Evolutionary conservation across 2,113 vertebrate species (phyloP).

Genomic region (Cebus imitator): DNA sequence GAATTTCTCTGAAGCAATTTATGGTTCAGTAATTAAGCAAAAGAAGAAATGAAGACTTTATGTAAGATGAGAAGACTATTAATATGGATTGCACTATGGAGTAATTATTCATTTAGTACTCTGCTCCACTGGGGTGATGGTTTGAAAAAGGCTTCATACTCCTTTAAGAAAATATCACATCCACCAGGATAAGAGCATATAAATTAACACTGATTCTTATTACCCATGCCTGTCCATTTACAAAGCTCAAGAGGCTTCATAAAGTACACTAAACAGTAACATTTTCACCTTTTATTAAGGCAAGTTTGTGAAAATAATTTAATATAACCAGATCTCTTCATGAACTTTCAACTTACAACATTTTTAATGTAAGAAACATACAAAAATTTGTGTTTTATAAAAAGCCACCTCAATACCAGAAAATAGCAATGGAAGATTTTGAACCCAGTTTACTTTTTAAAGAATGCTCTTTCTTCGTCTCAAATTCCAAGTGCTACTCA

Average conservation of each 20-base stretch:
- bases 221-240: neutral
- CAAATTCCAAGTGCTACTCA: constrained; percentile 83
- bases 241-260: constrained; percentile 52
- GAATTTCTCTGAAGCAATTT: constrained; percentile 39
- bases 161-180: constrained; percentile 69
- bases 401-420: constrained; percentile 76
- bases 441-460: constrained; percentile 76
- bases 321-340: constrained; percentile 64
- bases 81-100: constrained; percentile 45
- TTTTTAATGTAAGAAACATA: constrained; percentile 75
- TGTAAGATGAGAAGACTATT: constrained; percentile 69
- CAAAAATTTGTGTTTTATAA: constrained; percentile 77
- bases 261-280: constrained; percentile 50
- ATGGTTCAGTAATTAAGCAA: constrained; percentile 52
- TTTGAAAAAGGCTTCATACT: constrained; percentile 67
- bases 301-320: constrained; percentile 79
- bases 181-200: constrained; percentile 68
- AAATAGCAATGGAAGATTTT: constrained; percentile 69
- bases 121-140: constrained; percentile 36
- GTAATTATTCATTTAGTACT: constrained; percentile 33
- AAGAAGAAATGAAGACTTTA: constrained; percentile 70
- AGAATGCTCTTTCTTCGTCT: constrained; percentile 73
- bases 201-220: constrained; percentile 71
- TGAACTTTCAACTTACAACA: constrained; percentile 61
- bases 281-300: constrained; percentile 83